These are phyloP conservation scores for Coelogynopora nodosa DNA, from an alignment of 2,888 invertebrate species.

Conservation along the genomic window DNA sequence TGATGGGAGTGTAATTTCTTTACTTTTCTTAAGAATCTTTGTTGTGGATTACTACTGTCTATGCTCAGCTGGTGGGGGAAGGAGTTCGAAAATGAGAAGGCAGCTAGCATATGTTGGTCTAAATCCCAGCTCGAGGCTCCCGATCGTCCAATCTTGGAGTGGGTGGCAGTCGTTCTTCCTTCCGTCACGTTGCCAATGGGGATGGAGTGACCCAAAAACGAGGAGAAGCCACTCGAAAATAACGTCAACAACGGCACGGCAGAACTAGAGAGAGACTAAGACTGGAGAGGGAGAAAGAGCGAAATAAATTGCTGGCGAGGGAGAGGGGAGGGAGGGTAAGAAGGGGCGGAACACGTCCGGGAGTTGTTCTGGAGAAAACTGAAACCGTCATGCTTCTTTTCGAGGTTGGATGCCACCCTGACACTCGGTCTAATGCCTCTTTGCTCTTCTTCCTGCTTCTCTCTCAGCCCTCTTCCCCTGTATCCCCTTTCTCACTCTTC, in stretches of 20 bases:
- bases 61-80: neutral
- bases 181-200: neutral
- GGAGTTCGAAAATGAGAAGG: neutral
- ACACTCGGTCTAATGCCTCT: slow-evolving; percentile 8
- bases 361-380: neutral
- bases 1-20: neutral
- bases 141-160: neutral
- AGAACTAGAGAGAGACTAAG: no score
- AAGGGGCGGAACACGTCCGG: slow-evolving; percentile 22
- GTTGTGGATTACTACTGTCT: neutral
- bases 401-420: slow-evolving; percentile 2
- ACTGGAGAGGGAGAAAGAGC: neutral
- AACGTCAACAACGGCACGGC: neutral
- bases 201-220: neutral
- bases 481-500: neutral
- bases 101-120: neutral
- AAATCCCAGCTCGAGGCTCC: neutral
- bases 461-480: neutral
- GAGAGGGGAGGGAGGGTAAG: neutral
- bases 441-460: neutral
- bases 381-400: slow-evolving; percentile 18
- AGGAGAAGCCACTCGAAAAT: neutral
- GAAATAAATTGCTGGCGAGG: neutral
- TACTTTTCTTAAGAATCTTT: neutral
- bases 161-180: no score